These are phyloP conservation scores for Pterostichus madidus DNA, from an alignment of 2,888 invertebrate genomes.

Conservation along the genomic window DNA sequence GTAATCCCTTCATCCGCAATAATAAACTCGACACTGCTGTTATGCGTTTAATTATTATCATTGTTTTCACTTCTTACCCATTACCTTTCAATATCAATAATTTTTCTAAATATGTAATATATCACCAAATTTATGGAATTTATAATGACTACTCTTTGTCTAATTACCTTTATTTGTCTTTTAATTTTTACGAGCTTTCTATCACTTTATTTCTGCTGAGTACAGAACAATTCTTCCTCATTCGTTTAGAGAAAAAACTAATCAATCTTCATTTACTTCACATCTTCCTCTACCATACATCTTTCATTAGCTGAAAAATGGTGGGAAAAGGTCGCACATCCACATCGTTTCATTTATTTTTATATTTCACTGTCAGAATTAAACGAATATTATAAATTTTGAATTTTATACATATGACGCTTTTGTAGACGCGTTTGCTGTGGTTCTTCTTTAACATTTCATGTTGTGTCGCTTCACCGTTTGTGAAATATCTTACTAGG, in stretches of 20 bases:
- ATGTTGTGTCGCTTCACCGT: neutral
- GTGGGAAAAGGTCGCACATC: neutral
- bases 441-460: neutral
- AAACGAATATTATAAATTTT: slow-evolving; percentile 1
- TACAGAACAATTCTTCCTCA: slow-evolving; percentile 1
- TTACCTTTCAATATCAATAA: no score
- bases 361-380: slow-evolving; percentile 24
- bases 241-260: slow-evolving; percentile 21
- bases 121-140: no score
- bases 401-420: neutral
- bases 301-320: slow-evolving; percentile 11
- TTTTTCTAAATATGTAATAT: no score
- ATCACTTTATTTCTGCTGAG: neutral
- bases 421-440: no score
- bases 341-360: slow-evolving; percentile 12
- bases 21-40: no score
- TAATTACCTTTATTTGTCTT: no score
- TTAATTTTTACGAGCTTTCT: neutral
- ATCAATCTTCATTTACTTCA: slow-evolving; percentile 41
- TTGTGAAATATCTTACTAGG: neutral
- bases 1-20: no score
- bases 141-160: no score
- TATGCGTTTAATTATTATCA: no score
- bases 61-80: no score
- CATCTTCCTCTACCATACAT: neutral